Evolutionary conservation across 2,797 vertebrate species (phyloP).

Genomic region (Carduelis carduelis): DNA sequence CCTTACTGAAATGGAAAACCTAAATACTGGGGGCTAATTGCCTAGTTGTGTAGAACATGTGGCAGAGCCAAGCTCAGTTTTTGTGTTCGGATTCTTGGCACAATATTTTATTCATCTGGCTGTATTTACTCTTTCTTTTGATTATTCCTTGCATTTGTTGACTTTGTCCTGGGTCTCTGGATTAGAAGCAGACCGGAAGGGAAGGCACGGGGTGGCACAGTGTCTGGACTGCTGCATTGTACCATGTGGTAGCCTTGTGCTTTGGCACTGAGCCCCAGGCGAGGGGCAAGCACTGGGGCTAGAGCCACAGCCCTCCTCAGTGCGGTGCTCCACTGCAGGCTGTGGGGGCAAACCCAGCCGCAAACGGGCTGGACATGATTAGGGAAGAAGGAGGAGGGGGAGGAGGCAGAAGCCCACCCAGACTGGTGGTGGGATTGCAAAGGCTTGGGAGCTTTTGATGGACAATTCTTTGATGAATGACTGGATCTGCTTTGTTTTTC

Average conservation of each 20-base stretch:
- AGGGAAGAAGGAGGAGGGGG: neutral
- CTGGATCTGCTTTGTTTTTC: constrained; percentile 9
- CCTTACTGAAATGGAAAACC: neutral
- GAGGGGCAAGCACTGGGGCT: accelerated
- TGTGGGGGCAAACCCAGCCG: accelerated
- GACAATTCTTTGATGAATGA: neutral
- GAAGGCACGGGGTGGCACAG: accelerated
- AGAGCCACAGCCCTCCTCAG: neutral
- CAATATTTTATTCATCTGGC: neutral
- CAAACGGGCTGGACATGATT: accelerated
- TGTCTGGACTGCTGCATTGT: accelerated
- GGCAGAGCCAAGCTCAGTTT: neutral
- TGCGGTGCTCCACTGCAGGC: neutral
- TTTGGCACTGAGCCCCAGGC: accelerated
- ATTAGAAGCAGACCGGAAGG: neutral
- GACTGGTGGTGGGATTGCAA: neutral
- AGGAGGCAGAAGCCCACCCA: neutral
- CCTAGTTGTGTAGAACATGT: neutral
- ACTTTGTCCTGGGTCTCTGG: neutral
- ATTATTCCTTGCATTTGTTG: neutral
- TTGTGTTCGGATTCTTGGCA: accelerated
- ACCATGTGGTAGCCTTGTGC: accelerated
- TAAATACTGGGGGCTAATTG: neutral
- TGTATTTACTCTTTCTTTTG: neutral
- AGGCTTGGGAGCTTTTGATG: neutral